Base-by-base conservation (phyloP, 2,888 invertebrate species). In the Temnothorax rugatulus region DNA sequence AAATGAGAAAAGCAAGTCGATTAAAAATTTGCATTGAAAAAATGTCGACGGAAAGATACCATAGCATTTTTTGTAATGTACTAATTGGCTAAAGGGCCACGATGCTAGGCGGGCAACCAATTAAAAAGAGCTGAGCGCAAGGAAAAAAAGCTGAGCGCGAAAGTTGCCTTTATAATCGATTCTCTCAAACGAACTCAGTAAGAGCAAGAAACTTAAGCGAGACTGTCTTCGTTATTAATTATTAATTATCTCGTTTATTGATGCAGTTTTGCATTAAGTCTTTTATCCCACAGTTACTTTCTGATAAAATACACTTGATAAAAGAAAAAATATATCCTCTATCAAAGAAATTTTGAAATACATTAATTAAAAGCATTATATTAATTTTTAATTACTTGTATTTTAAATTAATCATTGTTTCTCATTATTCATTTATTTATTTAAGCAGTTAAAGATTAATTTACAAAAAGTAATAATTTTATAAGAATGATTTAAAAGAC, bases 1-100 rank as follows among this genome's bases (percentile, higher is more conserved):
- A 71, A 71, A 71, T 71, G 71, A 2, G 21, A 59, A 18, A 59
- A 79, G 71, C 59, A 66, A 77, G 79, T 71, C 71, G 79, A 79
- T 79, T 79, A 79, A 79, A 79, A 79, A 79, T 79, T 79, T 79
- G 59, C 73, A 79, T 79, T 79, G 21, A 57, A 79, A 77, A 79
- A 79, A 77, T 86, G 84, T 73, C 64, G 75, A 82, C 61, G 64
- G 34, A 68, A 76, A 81, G 83, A 86, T 86, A 83, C 81, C 66
- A 50, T 54, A 82, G 52, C 79, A 87, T 87, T 90, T 90, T 89
- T 73, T 84, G 89, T 77, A 77, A 73, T 66, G 73, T 87, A 86
- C 90, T 89, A 89, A 89, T 89, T 89, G 89, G 87, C 89, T 87
- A 87, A 82, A 83, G 89, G 82, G 90, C 84, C 87, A 87, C 84